These are phyloP conservation scores for Agriopis leucophaearia DNA, from an alignment of 2,888 invertebrate genomes.

Conservation along the genomic window DNA sequence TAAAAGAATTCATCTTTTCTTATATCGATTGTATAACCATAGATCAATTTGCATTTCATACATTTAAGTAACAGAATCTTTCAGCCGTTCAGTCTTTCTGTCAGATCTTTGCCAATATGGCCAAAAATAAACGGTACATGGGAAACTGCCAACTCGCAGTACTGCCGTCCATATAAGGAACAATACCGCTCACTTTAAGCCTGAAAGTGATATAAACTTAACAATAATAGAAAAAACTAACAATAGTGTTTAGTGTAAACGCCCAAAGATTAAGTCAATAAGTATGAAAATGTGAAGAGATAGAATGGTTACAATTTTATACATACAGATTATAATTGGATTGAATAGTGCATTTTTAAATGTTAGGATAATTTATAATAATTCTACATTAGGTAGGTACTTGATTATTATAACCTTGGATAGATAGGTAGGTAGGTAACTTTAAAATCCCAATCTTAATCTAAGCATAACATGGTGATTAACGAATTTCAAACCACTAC, in stretches of 20 bases:
- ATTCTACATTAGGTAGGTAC: slow-evolving; percentile 62
- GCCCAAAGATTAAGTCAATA: slow-evolving; percentile 20
- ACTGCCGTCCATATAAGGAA: neutral
- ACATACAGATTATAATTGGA: slow-evolving; percentile 15
- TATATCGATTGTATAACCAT: slow-evolving; percentile 14
- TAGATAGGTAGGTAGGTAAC: slow-evolving; percentile 69
- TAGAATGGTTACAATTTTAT: slow-evolving; percentile 18
- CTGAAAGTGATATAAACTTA: slow-evolving; percentile 11
- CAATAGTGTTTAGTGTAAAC: slow-evolving; percentile 14
- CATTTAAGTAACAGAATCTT: slow-evolving; percentile 28
- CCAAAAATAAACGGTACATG: slow-evolving; percentile 18
- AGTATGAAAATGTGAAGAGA: slow-evolving; percentile 11
- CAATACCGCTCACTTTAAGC: slow-evolving; percentile 14
- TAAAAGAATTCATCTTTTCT: slow-evolving; percentile 13
- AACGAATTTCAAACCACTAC: slow-evolving; percentile 71
- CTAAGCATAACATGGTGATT: slow-evolving; percentile 69
- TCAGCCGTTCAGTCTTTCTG: slow-evolving; percentile 37
- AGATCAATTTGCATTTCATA: slow-evolving; percentile 17
- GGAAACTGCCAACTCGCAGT: neutral
- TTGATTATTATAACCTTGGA: slow-evolving; percentile 61
- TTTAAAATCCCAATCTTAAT: slow-evolving; percentile 75
- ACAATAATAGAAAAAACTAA: slow-evolving; percentile 13
- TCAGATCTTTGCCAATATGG: slow-evolving; percentile 38
- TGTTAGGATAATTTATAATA: slow-evolving; percentile 35
- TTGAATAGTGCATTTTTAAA: slow-evolving; percentile 33